A percentile compares a stretch with the other conserved stretches of the same genome.
Conservation (phyloP, 2,113 vertebrate genomes). For the Geococcyx californianus region DNA sequence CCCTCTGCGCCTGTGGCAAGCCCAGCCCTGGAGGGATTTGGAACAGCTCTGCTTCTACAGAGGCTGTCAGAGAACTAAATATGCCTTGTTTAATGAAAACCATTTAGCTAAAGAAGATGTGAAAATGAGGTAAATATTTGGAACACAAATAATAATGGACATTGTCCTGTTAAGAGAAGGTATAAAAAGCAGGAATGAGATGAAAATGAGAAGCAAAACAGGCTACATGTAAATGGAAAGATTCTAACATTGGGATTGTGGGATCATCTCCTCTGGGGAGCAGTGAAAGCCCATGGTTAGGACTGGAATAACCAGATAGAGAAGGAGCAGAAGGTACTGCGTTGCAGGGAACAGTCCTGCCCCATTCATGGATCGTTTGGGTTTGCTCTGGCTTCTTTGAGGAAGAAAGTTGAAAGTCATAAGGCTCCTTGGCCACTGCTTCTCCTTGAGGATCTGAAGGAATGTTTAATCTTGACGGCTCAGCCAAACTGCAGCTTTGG, state of each 20-base stretch:
- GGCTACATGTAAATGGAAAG: slow-evolving; percentile 13
- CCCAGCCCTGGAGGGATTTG: neutral
- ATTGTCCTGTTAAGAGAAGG: neutral
- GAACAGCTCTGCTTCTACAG: neutral
- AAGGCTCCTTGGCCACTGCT: neutral
- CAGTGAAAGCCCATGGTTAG: neutral
- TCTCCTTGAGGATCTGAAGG: slow-evolving; percentile 29
- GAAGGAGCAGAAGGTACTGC: neutral
- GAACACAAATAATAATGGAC: neutral
- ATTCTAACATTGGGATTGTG: neutral
- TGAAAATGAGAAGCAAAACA: slow-evolving; percentile 38
- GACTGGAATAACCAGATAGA: neutral
- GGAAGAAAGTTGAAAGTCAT: neutral
- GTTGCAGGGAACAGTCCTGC: neutral
- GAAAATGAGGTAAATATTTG: neutral
- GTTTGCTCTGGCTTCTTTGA: neutral
- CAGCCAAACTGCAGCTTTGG: slow-evolving; percentile 28
- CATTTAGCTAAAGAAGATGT: neutral
- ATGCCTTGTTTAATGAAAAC: neutral
- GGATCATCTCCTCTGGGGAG: neutral
- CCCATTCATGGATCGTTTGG: neutral
- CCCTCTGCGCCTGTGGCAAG: fast-evolving
- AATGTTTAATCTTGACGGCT: slow-evolving; percentile 10
- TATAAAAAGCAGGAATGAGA: neutral
- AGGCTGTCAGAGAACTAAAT: neutral